phyloP scores from a whole-genome alignment of 2,888 invertebrate genomes.

The Hyalella azteca region DNA sequence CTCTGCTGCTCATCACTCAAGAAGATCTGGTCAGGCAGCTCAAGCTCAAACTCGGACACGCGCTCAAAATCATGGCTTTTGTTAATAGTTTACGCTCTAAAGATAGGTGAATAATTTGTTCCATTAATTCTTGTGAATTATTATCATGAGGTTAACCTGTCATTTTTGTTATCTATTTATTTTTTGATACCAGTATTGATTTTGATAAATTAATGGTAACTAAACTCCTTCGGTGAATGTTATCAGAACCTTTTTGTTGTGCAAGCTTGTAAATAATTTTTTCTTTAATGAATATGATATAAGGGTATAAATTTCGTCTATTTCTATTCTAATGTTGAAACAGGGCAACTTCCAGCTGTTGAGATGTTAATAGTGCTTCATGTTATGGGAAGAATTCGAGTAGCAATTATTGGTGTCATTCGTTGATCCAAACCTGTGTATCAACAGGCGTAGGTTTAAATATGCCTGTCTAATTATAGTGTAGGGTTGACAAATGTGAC shows the following conservation, averaged over 20 bases:
- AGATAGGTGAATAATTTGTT: not conserved
- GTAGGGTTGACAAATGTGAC: too few species aligned
- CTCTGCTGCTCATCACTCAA: constrained; percentile 81
- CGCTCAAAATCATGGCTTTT: constrained; percentile 69
- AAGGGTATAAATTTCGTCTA: too few species aligned
- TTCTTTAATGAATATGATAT: too few species aligned
- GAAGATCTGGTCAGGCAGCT: constrained; percentile 78
- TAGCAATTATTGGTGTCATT: too few species aligned
- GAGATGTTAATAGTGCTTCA: too few species aligned
- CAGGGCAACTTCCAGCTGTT: too few species aligned
- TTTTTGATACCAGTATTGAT: not conserved
- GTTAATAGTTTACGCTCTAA: constrained; percentile 48
- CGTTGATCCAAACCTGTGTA: too few species aligned
- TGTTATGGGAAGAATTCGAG: too few species aligned
- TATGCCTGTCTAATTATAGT: too few species aligned
- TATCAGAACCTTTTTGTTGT: not conserved
- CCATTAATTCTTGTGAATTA: not conserved
- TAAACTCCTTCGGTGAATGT: not conserved
- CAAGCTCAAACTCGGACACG: constrained; percentile 81
- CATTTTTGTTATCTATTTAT: not conserved
- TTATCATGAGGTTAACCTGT: not conserved
- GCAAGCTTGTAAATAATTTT: too few species aligned
- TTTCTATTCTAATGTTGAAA: too few species aligned
- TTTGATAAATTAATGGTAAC: not conserved
- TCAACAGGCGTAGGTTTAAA: too few species aligned